Evolutionary conservation across 2,113 vertebrate genomes (phyloP), one percentile per base, ranked within the genome.

Genomic region (Lates calcarifer): DNA sequence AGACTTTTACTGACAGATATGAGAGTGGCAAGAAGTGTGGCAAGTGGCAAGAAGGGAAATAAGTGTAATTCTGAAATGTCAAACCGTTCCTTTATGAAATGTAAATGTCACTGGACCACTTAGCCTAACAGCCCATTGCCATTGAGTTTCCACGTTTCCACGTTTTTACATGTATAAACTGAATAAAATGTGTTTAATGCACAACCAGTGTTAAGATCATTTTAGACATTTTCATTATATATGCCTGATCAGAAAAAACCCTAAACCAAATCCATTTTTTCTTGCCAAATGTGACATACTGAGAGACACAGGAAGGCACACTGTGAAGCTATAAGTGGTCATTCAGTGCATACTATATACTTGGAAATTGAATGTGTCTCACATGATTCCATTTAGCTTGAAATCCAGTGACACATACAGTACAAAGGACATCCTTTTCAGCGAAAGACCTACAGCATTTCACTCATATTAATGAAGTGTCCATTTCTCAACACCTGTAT

Each of bases 401-500:
- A 60, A 60, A 64, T 24, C n/a, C 56, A 45, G 4, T 56, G 5
- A 41, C 5, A 47, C 35, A 17, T 29, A 31, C 15, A 63, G 39
- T 29, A 72, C n/a, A 68, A 69, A 78, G 43, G 49, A 53, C 10
- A 41, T 24, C 6, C 10, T 51, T 60, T 53, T 51, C 28, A 49
- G 22, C 39, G 28, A 47, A 29, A 68, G 53, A 12, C 57, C 63
- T 37, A 2, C 29, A n/a, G 14, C 28, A 56, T 53, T 78, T 43
- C 61, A 47, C 9, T 56, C 28, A 64, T 64, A 29, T 57, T 49
- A 66, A 71, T 55, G 26, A 14, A n/a, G 37, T 17, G 20, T 63
- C 35, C 24, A 29, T 61, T 53, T 79, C 60, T 71, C 49, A 35
- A 67, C 51, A 61, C 33, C 41, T 62, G 33, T 20, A 43, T 75